Base-by-base conservation (phyloP, 2,113 vertebrate genomes). In the Hippolais icterina region DNA sequence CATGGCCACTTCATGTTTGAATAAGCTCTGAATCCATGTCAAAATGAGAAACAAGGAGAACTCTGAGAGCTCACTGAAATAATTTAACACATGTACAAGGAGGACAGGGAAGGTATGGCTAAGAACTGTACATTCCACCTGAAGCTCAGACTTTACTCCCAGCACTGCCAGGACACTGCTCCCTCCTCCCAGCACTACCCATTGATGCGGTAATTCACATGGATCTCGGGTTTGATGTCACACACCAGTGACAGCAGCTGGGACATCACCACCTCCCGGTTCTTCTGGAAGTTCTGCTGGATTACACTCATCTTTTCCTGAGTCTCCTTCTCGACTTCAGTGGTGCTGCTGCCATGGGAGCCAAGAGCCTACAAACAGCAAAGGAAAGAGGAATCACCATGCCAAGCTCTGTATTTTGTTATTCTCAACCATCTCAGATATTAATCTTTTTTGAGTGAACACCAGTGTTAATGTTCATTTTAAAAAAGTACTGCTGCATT, bases 291-390 rank as follows among this genome's bases (percentile, higher is more conserved):
- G 97, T 98, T 99, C 66, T 92, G 96, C 95, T 99, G 98, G 94
- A 99, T 99, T 6, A 97, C 64, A 1, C 85, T 95, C 98, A 99
- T 99, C 94, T 99, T 98, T 44, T 99, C 98, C 7, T 95, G 95
- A 5, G 99, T 99, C 83, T 99, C 99, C 21, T 99, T 99, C 90
- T 99, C 99, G 35, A 99, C 99, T 94, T 99, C 99, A 27, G 98
- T 99, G 29, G 99, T 98, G 10, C 98, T 99, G 95, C 99, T 99
- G 75, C 99, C 99, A 28, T 99, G 99, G 92, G 99, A 99, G 71
- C 99, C 99, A 18, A 99, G 98, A 1, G 99, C 99, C 99, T 99
- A 37, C 9, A 11, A 61, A 54, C 0, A 75, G 41, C 29, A 59
- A 81, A 76, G 24, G 41, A 74, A 44, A 89, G 18, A 85, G 63